Evolutionary conservation across 2,113 vertebrate genomes (phyloP).

Genomic region (Desmodus rotundus): DNA sequence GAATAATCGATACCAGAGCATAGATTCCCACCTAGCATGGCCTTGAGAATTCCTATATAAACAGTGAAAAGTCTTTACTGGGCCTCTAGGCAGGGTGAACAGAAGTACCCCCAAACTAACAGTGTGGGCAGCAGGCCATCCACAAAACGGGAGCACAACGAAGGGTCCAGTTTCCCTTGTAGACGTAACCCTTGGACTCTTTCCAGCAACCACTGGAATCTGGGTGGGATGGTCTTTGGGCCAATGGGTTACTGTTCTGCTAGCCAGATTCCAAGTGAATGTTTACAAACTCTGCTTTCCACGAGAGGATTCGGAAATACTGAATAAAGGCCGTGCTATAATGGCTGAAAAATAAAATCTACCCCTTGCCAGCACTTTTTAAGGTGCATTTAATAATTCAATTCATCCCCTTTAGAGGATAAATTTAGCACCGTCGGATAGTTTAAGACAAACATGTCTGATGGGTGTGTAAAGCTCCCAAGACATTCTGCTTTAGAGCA

Average conservation of each 20-base stretch:
- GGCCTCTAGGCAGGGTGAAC: not conserved
- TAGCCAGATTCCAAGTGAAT: not conserved
- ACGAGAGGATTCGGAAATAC: not conserved
- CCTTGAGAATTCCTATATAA: not conserved
- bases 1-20: not conserved
- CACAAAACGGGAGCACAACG: not conserved
- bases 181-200: not conserved
- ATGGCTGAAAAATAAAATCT: not conserved
- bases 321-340: not conserved
- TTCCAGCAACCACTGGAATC: not conserved
- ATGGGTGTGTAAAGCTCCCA: not conserved
- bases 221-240: not conserved
- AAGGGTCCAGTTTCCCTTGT: not conserved
- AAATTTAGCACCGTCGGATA: not conserved
- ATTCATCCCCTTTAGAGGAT: not conserved
- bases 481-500: not conserved
- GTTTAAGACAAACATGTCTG: not conserved
- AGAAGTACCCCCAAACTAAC: not conserved
- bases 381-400: not conserved
- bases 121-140: not conserved
- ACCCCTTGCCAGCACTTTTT: not conserved
- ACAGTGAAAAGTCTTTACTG: not conserved
- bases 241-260: not conserved
- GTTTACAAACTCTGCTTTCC: not conserved
- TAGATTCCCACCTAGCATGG: not conserved